Conservation (phyloP, 2,113 vertebrate species). For the Toxostoma redivivum region DNA sequence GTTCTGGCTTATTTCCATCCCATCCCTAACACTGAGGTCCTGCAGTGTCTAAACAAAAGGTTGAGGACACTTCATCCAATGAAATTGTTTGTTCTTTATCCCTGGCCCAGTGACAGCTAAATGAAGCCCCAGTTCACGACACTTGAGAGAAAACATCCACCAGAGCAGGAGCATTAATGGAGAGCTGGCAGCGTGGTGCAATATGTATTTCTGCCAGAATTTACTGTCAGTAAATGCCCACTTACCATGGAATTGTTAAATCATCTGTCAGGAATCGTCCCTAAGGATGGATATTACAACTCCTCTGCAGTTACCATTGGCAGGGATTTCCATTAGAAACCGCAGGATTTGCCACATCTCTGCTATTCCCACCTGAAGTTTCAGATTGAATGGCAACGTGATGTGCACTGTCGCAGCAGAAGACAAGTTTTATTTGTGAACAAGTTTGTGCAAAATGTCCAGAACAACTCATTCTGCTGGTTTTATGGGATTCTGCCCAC, state of each 20-base stretch:
- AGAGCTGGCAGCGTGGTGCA: not conserved
- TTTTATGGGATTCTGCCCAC: slow-evolving; percentile 4
- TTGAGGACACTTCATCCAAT: not conserved
- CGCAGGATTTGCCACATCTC: not conserved
- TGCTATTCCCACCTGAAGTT: slow-evolving; percentile 20
- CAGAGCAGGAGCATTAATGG: not conserved
- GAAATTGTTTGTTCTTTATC: not conserved
- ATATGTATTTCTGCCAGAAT: not conserved
- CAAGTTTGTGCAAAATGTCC: not conserved
- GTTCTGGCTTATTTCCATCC: not conserved
- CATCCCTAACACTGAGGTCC: not conserved
- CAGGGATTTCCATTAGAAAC: slow-evolving; percentile 36
- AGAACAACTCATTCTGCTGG: not conserved
- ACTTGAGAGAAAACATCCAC: not conserved
- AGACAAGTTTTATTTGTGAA: slow-evolving; percentile 13
- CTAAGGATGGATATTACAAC: not conserved
- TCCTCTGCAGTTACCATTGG: not conserved
- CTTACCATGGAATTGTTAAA: slow-evolving; percentile 30
- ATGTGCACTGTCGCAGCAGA: not conserved
- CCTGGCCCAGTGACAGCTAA: not conserved
- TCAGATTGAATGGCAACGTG: not conserved
- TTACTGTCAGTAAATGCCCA: slow-evolving; percentile 33
- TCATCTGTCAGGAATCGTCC: not conserved
- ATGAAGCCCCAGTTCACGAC: not conserved
- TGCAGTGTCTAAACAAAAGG: not conserved